Evolutionary conservation across 2,113 vertebrate species (phyloP), one percentile per base, ranked within the genome.

Genomic region (Phoxinus phoxinus): DNA sequence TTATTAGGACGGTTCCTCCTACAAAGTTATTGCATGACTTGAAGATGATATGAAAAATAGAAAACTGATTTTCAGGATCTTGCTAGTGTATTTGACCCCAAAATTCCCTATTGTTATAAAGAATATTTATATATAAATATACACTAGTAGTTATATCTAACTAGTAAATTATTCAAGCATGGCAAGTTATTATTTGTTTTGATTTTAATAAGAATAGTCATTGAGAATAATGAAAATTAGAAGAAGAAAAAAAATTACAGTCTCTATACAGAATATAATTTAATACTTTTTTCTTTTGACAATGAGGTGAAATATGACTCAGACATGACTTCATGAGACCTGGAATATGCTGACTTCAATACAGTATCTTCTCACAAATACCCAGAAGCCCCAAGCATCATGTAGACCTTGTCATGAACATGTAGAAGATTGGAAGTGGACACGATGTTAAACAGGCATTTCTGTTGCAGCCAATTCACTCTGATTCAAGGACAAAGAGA

Each of bases 401-500:
- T 65, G 2, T 65, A 27, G 61, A 30, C 61, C 61, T 30, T 30
- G n/a, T 4, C 8, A 3, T 65, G 61, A 65, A 27, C 61, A 65
- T 65, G 61, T 11, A 71, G 32, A 71, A 71, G 30, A 71, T 37
- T 30, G 6, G 61, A 41, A 21, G 6, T 10, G 30, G 35, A 37
- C 67, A 32, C 30, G 41, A 35, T 35, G 32, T 37, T 71, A 6
- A 35, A 35, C 35, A 71, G 15, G 15, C 67, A 71, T 71, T 41
- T 41, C n/a, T 41, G 48, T 74, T 30, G 15, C 51, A 17, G 27
- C 8, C 30, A 58, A 4, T 37, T 78, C 17, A 23, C 4, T 37
- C 15, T 13, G 17, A 78, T n/a, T 58, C 76, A 78, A 78, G 76
- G 76, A 78, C 51, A 58, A 78, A 35, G 27, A 53, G 53, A 58